These are phyloP conservation scores for Stegodyphus mimosarum DNA, from an alignment of 1,140 invertebrate species.

Conservation along the genomic window DNA sequence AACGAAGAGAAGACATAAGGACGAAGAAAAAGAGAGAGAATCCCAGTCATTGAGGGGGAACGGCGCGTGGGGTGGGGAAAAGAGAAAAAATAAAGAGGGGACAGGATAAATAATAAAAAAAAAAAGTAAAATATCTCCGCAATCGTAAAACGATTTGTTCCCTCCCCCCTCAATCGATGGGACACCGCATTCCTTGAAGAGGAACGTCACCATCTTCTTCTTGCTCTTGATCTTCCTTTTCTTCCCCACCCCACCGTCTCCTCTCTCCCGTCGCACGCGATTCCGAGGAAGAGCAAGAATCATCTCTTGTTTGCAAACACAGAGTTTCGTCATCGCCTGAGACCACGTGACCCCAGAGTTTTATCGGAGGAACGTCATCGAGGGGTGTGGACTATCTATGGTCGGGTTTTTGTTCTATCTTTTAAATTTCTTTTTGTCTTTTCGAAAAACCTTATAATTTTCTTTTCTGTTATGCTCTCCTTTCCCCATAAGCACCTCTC, in stretches of 20 bases:
- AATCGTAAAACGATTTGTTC: conserved; percentile 61
- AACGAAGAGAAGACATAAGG: conserved; percentile 39
- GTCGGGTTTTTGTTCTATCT: too few species aligned
- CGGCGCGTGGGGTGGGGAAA: conserved; percentile 34
- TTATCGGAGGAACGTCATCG: conserved; percentile 43
- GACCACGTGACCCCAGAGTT: conserved; percentile 48
- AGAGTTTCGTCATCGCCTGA: conserved; percentile 45
- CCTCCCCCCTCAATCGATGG: conserved; percentile 43
- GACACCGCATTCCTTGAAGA: conserved; percentile 50
- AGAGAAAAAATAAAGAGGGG: conserved; percentile 15
- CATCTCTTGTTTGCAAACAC: conserved; percentile 59
- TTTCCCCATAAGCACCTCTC: too few species aligned
- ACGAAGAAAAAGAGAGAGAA: conserved; percentile 26
- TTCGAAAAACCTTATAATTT: too few species aligned
- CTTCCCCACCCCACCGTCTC: neutral
- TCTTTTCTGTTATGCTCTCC: too few species aligned
- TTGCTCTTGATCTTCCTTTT: conserved; percentile 34
- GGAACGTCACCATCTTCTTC: conserved; percentile 29
- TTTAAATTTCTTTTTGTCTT: too few species aligned
- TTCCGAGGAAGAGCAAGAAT: conserved; percentile 34
- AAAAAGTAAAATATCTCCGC: conserved; percentile 53
- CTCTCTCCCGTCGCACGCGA: neutral
- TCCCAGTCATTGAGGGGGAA: conserved; percentile 39
- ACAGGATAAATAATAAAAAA: conserved; percentile 57
- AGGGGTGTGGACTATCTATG: neutral